Evolutionary conservation across 2,888 invertebrate genomes (phyloP).

Genomic region (Cyrtodaria siliqua): DNA sequence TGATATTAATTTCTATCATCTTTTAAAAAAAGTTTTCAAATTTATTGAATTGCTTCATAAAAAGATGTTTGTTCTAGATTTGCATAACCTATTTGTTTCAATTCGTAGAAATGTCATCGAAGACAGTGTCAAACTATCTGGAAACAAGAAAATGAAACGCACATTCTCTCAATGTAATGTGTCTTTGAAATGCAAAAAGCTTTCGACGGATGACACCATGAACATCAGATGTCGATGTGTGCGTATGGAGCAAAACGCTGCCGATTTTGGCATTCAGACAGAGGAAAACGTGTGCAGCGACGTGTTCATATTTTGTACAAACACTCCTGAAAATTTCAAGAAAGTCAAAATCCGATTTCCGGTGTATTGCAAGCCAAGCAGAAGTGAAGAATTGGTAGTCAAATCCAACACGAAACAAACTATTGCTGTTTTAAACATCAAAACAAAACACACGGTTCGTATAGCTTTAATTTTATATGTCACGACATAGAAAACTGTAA

Average conservation of each 20-base stretch:
- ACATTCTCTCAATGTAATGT: not conserved
- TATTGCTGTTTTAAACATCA: not conserved
- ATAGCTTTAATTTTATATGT: too few relatives aligned
- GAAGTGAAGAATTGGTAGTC: constrained; percentile 5
- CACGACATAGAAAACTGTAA: too few relatives aligned
- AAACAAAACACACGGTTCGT: too few relatives aligned
- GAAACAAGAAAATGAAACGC: too few relatives aligned
- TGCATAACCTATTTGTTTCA: too few relatives aligned
- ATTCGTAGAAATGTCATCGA: not conserved
- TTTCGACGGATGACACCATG: not conserved
- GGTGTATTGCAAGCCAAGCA: constrained; percentile 3
- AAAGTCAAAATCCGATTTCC: constrained; percentile 4
- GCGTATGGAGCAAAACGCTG: not conserved
- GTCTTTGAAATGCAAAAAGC: not conserved
- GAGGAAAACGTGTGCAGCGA: constrained; percentile 11
- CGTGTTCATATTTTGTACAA: constrained; percentile 13
- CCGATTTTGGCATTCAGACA: not conserved
- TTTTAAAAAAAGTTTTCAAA: too few relatives aligned
- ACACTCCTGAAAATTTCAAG: constrained; percentile 1
- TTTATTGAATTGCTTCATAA: too few relatives aligned
- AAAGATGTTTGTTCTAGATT: too few relatives aligned
- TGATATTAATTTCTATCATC: too few relatives aligned
- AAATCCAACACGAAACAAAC: constrained; percentile 4
- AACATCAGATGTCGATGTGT: constrained; percentile 11
- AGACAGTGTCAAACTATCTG: not conserved